Evolutionary conservation across 2,797 vertebrate species (phyloP), one percentile per base, ranked within the genome.

Genomic region (Hydrocynus forskahlii): DNA sequence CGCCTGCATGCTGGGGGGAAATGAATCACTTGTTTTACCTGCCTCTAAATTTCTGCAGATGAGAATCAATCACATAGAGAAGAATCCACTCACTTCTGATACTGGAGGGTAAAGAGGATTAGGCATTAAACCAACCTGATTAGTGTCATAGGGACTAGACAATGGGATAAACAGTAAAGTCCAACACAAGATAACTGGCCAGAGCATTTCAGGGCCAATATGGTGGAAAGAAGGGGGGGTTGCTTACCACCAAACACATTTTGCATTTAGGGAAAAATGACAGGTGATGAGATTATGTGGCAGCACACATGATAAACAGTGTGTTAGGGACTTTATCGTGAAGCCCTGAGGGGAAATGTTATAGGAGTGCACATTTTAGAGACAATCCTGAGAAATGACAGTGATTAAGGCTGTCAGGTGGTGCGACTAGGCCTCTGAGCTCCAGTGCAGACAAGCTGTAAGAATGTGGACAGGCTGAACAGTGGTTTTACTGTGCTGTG

Each of bases 401-500:
- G 40, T 38, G 52, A 57, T 57, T 38, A 57, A 55, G 6, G 12
- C 17, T 13, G 52, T 57, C 9, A 57, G n/a, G 29, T 52, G n/a
- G 35, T 17, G 25, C 4, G 0, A 21, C 19, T 67, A 66, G 75
- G 43, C 75, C 62, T 77, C n/a, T 17, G 25, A 14, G 54, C 17
- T 23, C 7, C 9, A 23, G 29, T 29, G 13, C 5, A 0, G 14
- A 54, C 60, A 6, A 69, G 52, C 8, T 13, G 1, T 7, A 7
- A 25, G 40, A 48, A 64, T 67, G 66, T 45, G 10, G 59, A 66
- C 17, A 50, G 75, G 50, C 10, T 72, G 21, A 57, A 52, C n/a
- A 19, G 16, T 62, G n/a, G 21, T 7, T 23, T 25, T 35, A 38
- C 23, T 21, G 67, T 66, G 10, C 13, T 55, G 66, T 23, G 67